Percentiles rank a stretch among this genome's conserved stretches.
Conservation (phyloP, 2,797 vertebrate genomes). For the Gymnothorax reevesii region DNA sequence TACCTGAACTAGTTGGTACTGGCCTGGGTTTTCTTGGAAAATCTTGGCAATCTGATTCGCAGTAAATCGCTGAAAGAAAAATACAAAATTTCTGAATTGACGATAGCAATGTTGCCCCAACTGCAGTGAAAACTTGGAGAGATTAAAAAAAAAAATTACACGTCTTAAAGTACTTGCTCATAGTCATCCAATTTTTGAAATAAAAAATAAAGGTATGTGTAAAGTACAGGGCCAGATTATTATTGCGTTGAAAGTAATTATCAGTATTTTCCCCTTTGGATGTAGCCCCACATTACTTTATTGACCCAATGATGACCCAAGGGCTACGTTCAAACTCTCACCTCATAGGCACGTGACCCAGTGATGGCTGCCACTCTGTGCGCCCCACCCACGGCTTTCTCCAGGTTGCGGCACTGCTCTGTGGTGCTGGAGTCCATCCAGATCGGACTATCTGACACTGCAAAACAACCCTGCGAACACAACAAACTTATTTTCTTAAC, state of each 20-base stretch:
- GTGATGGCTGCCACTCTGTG: slow-evolving; percentile 79
- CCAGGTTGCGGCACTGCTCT: slow-evolving; percentile 77
- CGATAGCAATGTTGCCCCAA: neutral
- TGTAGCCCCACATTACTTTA: neutral
- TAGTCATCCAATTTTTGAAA: neutral
- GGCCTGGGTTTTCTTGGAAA: slow-evolving; percentile 68
- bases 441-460: slow-evolving; percentile 75
- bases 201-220: neutral
- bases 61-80: slow-evolving; percentile 85
- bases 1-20: slow-evolving; percentile 84
- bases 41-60: slow-evolving; percentile 94
- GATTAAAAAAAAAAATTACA: neutral
- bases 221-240: neutral
- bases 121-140: neutral
- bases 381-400: slow-evolving; percentile 79
- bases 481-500: neutral
- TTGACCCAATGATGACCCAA: neutral
- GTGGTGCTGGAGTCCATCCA: slow-evolving; percentile 95
- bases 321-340: slow-evolving; percentile 47
- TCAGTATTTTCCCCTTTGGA: neutral
- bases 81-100: neutral
- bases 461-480: slow-evolving; percentile 74
- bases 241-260: neutral
- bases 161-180: neutral
- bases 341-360: slow-evolving; percentile 92